phyloP scores from a whole-genome alignment of 2,113 vertebrate species.

The Acanthisitta chloris region DNA sequence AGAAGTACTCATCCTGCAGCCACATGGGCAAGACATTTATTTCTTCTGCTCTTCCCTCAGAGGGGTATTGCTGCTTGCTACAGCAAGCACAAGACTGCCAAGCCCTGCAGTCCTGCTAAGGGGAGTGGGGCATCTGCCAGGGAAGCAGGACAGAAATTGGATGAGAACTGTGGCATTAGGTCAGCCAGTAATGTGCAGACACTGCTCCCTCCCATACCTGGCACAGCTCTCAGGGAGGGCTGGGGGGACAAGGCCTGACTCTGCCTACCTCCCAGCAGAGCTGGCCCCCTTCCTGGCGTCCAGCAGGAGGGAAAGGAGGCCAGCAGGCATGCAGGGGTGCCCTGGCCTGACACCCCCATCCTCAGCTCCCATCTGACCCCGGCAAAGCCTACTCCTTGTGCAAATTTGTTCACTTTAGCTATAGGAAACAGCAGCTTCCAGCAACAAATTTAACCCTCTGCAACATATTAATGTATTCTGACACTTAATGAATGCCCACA shows the following conservation, averaged over 20 bases:
- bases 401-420: background rate
- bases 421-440: background rate
- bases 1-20: fast-evolving
- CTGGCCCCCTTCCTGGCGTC: background rate
- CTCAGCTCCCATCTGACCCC: background rate
- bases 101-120: background rate
- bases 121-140: background rate
- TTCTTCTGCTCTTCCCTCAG: background rate
- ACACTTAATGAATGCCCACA: background rate
- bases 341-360: fast-evolving
- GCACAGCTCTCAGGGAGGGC: background rate
- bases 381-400: background rate
- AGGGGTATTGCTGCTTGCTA: too few relatives aligned
- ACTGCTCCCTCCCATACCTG: fast-evolving
- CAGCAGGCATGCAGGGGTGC: too few relatives aligned
- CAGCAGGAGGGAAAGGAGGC: background rate
- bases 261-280: background rate
- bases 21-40: fast-evolving
- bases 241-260: fast-evolving
- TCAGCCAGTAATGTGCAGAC: fast-evolving
- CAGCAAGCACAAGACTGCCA: fast-evolving
- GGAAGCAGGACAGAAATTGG: fast-evolving
- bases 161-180: background rate
- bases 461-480: background rate
- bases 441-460: background rate